Conservation (phyloP, 1,140 invertebrate species). For the Delia radicum region DNA sequence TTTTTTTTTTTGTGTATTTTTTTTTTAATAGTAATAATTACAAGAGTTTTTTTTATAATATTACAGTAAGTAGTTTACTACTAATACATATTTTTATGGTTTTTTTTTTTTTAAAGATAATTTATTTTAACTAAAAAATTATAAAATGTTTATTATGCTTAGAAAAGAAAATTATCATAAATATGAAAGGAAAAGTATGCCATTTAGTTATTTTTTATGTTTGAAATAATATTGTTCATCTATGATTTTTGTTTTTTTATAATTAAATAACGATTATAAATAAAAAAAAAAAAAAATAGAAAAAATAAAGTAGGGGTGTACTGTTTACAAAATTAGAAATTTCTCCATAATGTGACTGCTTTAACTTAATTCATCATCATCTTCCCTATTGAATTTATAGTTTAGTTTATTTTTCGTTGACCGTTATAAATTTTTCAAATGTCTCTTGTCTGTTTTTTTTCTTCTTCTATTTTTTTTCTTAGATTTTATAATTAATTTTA, state of each 20-base stretch:
- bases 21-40: constrained; percentile 39
- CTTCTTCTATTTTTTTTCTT: neutral
- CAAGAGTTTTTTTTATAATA: constrained; percentile 31
- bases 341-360: neutral
- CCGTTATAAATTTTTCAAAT: neutral
- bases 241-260: constrained; percentile 7
- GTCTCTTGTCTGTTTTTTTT: neutral
- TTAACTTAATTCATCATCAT: neutral
- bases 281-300: neutral
- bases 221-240: constrained; percentile 15
- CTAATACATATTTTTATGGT: neutral
- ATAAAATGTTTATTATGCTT: neutral
- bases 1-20: constrained; percentile 26
- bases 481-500: neutral
- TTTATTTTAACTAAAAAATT: constrained; percentile 5
- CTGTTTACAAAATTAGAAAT: neutral
- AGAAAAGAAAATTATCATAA: constrained; percentile 13
- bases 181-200: constrained; percentile 19
- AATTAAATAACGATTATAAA: constrained; percentile 18
- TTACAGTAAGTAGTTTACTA: neutral
- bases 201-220: constrained; percentile 7
- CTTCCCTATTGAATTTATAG: neutral
- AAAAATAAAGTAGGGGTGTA: neutral
- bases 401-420: neutral
- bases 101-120: neutral